Conservation (phyloP, 2,113 vertebrate genomes). For the Mixornis gularis region DNA sequence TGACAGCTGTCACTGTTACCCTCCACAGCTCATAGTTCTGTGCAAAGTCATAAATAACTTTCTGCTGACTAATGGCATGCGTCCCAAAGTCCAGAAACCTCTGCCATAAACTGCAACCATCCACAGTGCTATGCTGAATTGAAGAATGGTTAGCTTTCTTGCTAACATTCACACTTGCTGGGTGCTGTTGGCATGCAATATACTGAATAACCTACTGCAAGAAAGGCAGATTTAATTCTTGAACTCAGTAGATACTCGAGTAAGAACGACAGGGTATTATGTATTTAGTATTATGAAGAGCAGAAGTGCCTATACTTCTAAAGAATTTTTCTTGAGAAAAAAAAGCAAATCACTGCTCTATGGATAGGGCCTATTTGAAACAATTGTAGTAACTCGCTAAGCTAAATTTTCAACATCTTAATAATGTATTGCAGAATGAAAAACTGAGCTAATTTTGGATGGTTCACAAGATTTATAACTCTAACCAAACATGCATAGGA, state of each 20-base stretch:
- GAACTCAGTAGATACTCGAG: background rate
- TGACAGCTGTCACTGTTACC: background rate
- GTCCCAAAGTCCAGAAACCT: background rate
- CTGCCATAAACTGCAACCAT: background rate
- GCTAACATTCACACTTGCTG: background rate
- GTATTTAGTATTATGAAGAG: background rate
- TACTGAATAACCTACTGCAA: background rate
- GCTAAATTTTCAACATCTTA: background rate
- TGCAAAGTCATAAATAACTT: background rate
- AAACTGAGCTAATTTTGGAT: background rate
- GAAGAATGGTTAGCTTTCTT: background rate
- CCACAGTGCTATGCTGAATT: background rate
- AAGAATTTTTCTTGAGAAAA: background rate
- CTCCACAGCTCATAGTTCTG: background rate
- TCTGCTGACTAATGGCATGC: background rate
- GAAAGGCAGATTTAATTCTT: background rate
- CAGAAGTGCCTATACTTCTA: background rate
- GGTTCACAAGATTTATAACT: background rate
- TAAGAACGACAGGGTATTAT: background rate
- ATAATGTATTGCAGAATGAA: background rate
- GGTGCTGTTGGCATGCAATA: background rate
- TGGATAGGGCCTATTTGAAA: background rate
- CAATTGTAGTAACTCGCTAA: background rate
- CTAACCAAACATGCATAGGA: background rate
- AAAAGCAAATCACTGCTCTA: background rate